Conservation (phyloP, 2,113 vertebrate species). For the Empidonax alnorum region DNA sequence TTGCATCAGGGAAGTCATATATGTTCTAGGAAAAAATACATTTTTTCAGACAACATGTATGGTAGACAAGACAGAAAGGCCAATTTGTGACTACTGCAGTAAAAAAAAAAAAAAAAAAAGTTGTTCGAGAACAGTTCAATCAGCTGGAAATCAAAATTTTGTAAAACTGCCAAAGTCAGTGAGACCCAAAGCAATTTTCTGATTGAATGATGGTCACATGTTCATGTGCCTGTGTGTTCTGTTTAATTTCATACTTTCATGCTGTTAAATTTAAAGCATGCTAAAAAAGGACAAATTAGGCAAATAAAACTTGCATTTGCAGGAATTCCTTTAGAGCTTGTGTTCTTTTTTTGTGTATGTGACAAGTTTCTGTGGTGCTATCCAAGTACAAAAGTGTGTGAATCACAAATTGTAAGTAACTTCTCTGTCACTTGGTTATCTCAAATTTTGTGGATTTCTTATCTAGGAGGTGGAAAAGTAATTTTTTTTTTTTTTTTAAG, state of each 20-base stretch:
- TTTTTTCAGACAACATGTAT: not conserved
- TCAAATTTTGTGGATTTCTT: not conserved
- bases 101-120: not conserved
- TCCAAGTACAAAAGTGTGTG: not conserved
- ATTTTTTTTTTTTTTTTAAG: not conserved
- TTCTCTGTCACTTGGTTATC: not conserved
- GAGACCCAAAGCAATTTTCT: not conserved
- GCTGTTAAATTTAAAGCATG: not conserved
- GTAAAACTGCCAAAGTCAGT: slow-evolving; percentile 3
- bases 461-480: not conserved
- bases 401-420: not conserved
- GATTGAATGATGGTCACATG: not conserved
- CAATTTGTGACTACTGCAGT: not conserved
- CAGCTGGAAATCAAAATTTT: not conserved
- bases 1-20: not conserved
- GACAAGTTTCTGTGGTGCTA: not conserved
- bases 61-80: not conserved
- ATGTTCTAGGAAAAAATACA: not conserved
- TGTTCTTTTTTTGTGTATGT: not conserved
- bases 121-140: not conserved
- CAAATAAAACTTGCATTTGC: not conserved
- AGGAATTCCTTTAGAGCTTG: not conserved
- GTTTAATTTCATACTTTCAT: not conserved
- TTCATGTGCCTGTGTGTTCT: not conserved
- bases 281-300: not conserved